Percentiles rank a stretch among this genome's conserved stretches.
phyloP scores from a whole-genome alignment of 1,140 invertebrate species.

The Chironomus tepperi region DNA sequence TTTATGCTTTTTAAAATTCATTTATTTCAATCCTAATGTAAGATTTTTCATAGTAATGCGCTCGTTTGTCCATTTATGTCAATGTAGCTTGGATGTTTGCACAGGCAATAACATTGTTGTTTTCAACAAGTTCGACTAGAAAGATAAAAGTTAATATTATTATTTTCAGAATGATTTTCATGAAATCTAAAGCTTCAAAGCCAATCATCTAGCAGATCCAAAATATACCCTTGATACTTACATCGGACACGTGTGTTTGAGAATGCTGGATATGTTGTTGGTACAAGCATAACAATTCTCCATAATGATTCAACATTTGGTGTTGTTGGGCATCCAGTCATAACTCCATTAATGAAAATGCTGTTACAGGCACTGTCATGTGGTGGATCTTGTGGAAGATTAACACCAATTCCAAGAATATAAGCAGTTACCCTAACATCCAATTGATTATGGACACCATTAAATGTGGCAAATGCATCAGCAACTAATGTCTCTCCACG shows the following conservation, averaged over 20 bases:
- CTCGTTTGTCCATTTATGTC: too few species aligned
- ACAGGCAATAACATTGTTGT: too few species aligned
- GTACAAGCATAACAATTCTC: background rate
- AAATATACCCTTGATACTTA: background rate
- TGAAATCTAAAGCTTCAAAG: too few species aligned
- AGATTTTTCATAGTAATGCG: too few species aligned
- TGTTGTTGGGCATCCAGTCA: background rate
- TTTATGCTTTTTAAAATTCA: too few species aligned
- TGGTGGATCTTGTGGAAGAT: background rate
- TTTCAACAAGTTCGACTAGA: too few species aligned
- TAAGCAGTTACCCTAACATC: background rate
- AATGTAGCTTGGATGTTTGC: too few species aligned
- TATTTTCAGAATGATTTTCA: too few species aligned
- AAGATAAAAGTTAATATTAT: too few species aligned
- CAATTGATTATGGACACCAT: background rate
- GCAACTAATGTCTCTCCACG: background rate
- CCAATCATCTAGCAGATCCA: too few species aligned
- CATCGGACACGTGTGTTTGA: background rate
- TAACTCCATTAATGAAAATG: background rate
- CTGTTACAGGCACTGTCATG: background rate
- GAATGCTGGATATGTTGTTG: background rate
- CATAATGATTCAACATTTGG: background rate
- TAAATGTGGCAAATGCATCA: background rate
- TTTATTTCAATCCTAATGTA: too few species aligned
- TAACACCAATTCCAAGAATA: background rate